These are phyloP conservation scores for Pseudachorutes palmiensis DNA, from an alignment of 1,140 invertebrate species.

Conservation along the genomic window DNA sequence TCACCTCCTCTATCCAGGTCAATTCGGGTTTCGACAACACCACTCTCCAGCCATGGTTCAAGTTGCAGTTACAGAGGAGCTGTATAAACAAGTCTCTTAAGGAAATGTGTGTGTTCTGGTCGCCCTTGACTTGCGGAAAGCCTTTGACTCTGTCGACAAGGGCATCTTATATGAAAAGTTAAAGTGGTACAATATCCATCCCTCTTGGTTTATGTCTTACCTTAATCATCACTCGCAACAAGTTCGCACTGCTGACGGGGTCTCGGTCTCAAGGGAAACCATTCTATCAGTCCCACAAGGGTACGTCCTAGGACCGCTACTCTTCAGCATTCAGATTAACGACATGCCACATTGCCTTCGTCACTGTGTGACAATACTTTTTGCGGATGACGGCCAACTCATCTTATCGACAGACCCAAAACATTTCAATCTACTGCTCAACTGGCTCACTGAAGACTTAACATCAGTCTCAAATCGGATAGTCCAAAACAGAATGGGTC, in stretches of 20 bases:
- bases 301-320: constrained; percentile 34
- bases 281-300: constrained; percentile 39
- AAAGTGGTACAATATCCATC: constrained; percentile 21
- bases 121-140: constrained; percentile 17
- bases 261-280: not conserved
- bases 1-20: not conserved
- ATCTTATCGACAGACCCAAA: not conserved
- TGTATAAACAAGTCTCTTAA: constrained; percentile 10
- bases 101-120: constrained; percentile 3
- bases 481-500: not conserved
- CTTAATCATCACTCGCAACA: constrained; percentile 16
- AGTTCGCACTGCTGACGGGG: not conserved
- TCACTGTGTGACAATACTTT: constrained; percentile 26
- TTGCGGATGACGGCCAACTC: constrained; percentile 40
- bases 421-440: too few species aligned
- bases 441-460: too few species aligned
- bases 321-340: constrained; percentile 38
- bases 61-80: constrained; percentile 9
- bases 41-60: constrained; percentile 3
- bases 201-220: constrained; percentile 7
- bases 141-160: constrained; percentile 16
- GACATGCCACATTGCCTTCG: constrained; percentile 28
- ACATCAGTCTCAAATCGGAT: not conserved
- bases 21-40: constrained; percentile 22
- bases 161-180: constrained; percentile 17